These are phyloP conservation scores for Bombus soroeensis DNA, from an alignment of 1,140 invertebrate species.

Conservation along the genomic window DNA sequence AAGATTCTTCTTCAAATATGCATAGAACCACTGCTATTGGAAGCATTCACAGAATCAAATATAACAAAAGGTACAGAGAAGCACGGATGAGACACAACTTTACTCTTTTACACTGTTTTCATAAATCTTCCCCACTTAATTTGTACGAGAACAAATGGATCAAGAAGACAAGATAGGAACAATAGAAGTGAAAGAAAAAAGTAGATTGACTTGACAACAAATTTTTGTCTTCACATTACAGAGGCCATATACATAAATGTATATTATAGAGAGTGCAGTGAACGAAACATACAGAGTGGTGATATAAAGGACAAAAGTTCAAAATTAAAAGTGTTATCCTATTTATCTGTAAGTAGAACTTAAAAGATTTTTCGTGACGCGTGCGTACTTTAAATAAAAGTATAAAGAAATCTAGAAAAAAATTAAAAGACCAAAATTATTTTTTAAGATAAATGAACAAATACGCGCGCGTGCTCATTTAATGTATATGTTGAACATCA, in stretches of 20 bases:
- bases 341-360: background rate
- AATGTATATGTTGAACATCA: slow-evolving; percentile 26
- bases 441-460: background rate
- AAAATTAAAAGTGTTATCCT: background rate
- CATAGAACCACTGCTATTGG: slow-evolving; percentile 63
- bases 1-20: slow-evolving; percentile 62
- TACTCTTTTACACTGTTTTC: slow-evolving; percentile 29
- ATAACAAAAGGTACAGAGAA: slow-evolving; percentile 52
- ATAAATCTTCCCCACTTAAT: background rate
- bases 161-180: slow-evolving; percentile 8
- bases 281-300: slow-evolving; percentile 13
- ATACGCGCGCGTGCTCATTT: slow-evolving; percentile 34
- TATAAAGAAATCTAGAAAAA: slow-evolving; percentile 14
- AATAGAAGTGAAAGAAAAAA: slow-evolving; percentile 16
- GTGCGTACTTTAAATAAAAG: background rate
- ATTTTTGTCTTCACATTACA: background rate
- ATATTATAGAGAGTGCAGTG: slow-evolving; percentile 6
- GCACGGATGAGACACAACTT: slow-evolving; percentile 52
- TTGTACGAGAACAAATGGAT: background rate
- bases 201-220: background rate
- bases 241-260: background rate
- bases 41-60: slow-evolving; percentile 54
- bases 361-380: background rate
- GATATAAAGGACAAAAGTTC: background rate
- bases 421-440: background rate